These are phyloP conservation scores for Symphodus melops DNA, from an alignment of 2,113 vertebrate species.

Conservation along the genomic window DNA sequence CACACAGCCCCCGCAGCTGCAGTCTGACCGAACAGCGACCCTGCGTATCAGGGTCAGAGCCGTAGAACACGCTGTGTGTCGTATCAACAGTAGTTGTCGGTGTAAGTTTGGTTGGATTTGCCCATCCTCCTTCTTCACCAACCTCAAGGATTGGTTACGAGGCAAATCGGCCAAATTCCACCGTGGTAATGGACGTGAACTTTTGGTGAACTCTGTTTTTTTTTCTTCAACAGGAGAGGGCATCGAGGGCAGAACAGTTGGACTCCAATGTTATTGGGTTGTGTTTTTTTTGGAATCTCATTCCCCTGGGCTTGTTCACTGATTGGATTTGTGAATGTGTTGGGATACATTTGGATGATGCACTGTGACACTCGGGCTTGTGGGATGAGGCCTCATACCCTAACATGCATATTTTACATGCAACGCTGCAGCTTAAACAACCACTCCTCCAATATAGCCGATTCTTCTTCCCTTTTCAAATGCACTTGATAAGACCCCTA, in stretches of 20 bases:
- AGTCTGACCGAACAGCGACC: constrained; percentile 81
- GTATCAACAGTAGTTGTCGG: constrained; percentile 56
- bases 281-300: constrained; percentile 26
- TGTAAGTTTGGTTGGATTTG: constrained; percentile 44
- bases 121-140: constrained; percentile 36
- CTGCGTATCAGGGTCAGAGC: constrained; percentile 71
- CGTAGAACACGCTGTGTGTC: constrained; percentile 66
- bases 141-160: constrained; percentile 42
- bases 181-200: constrained; percentile 70
- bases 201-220: constrained; percentile 73
- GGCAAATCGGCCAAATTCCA: constrained; percentile 46
- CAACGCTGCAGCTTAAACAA: constrained; percentile 5
- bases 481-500: constrained; percentile 40
- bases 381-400: constrained; percentile 17
- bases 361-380: constrained; percentile 11
- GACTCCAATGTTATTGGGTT: constrained; percentile 31
- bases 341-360: constrained; percentile 19
- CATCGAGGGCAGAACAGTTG: constrained; percentile 54
- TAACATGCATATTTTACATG: constrained; percentile 41
- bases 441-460: constrained; percentile 6
- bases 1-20: constrained; percentile 65
- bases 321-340: constrained; percentile 28
- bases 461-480: constrained; percentile 18
- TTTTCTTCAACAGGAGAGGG: constrained; percentile 32
- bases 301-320: constrained; percentile 41